These are phyloP conservation scores for Peromyscus eremicus DNA, from an alignment of 2,797 vertebrate genomes.

Conservation along the genomic window DNA sequence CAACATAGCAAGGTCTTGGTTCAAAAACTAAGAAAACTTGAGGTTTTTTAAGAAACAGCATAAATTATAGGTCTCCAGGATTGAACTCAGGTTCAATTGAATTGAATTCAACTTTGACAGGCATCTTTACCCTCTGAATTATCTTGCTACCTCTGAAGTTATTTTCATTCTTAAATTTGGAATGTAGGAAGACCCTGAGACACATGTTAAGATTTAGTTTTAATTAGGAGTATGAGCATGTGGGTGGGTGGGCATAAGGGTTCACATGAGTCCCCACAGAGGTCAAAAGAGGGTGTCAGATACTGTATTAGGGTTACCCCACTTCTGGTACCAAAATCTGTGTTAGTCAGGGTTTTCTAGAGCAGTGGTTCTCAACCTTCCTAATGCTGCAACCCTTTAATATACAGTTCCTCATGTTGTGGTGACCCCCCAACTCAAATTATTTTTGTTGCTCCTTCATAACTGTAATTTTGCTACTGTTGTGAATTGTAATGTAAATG, in stretches of 20 bases:
- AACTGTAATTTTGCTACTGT: not conserved
- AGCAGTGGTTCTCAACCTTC: not conserved
- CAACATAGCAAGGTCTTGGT: not conserved
- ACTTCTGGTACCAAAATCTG: not conserved
- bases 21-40: not conserved
- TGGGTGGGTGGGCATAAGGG: not conserved
- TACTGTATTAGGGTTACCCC: not conserved
- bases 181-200: not conserved
- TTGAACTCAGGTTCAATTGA: not conserved
- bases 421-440: no score
- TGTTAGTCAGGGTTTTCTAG: not conserved
- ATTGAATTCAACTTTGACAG: not conserved
- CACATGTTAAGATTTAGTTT: not conserved
- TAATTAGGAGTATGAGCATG: not conserved
- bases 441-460: not conserved
- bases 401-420: not conserved
- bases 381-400: not conserved
- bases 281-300: not conserved
- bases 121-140: not conserved
- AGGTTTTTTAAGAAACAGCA: conserved; percentile 25
- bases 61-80: not conserved
- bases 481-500: not conserved
- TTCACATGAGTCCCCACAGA: not conserved
- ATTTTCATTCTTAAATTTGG: conserved; percentile 56
- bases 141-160: not conserved